A percentile compares a stretch with the other conserved stretches of the same genome.
phyloP scores from a whole-genome alignment of 2,113 vertebrate species.

The Boulengeromyrus knoepffleri region DNA sequence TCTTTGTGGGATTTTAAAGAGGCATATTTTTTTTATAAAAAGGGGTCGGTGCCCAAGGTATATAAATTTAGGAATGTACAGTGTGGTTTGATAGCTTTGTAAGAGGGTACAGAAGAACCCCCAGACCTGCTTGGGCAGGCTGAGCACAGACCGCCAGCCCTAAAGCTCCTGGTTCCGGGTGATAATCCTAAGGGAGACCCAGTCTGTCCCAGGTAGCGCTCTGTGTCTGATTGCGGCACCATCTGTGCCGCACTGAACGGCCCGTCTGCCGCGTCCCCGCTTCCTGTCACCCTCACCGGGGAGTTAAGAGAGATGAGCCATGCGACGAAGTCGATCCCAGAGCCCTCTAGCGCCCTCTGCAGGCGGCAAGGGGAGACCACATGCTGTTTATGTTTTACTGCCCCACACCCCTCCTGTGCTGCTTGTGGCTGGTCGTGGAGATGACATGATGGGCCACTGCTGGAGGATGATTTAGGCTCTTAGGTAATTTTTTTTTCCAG shows the following conservation, averaged over 20 bases:
- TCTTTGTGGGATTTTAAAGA: not conserved
- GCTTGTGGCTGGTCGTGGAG: not conserved
- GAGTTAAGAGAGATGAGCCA: not conserved
- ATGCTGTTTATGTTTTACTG: not conserved
- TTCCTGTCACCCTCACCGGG: not conserved
- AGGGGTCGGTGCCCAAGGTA: not conserved
- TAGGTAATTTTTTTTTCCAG: conserved; percentile 48
- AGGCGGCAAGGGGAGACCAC: not conserved
- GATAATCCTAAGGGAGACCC: not conserved
- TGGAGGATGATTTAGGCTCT: conserved; percentile 60
- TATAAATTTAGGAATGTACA: not conserved
- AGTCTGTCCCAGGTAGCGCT: not conserved
- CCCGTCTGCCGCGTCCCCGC: not conserved
- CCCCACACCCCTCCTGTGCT: not conserved
- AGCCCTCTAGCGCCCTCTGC: not conserved
- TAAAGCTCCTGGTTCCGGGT: not conserved
- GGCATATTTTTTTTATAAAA: not conserved
- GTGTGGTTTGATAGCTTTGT: not conserved
- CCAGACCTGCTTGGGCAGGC: not conserved
- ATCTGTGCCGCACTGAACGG: not conserved
- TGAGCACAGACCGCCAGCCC: not conserved
- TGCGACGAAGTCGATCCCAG: not conserved
- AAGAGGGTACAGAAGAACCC: not conserved
- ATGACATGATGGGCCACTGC: conserved; percentile 36
- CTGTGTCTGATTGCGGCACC: not conserved